Evolutionary conservation across 2,113 vertebrate species (phyloP), one percentile per base, ranked within the genome.

Genomic region (Callipepla squamata): DNA sequence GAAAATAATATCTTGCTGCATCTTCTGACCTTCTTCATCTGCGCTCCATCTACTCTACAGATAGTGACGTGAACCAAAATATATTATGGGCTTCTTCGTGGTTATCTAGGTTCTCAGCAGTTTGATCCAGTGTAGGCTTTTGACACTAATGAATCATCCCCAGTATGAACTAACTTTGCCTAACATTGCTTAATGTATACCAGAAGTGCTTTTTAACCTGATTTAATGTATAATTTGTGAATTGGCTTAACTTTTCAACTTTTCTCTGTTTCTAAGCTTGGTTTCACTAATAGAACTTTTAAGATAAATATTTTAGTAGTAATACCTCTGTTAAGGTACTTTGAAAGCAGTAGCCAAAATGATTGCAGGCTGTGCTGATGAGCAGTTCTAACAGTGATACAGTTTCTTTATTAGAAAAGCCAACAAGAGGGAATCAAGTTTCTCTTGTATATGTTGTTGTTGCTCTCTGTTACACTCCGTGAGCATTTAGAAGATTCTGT

Each of bases 391-490:
- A 22, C 36, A 47, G 26, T 0, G 0, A 13, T 51, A 4, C 13
- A 1, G 36, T 57, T 79, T 81, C 34, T 89, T 79, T 18, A 68
- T 5, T 34, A 75, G 21, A 44, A 85, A 93, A 85, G 36, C 40
- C 51, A 51, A 38, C 16, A 28, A 63, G 48, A 28, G 74, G 26
- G 4, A 67, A 42, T 38, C 14, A 14, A 5, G 74, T 67, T 78
- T 77, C 42, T 80, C 38, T 68, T 85, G 11, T 55, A 62, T 22
- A 5, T 73, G 21, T 69, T 77, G 11, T 85, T 91, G 63, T 88
- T 94, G 40, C 22, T 86, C 25, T 40, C 19, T 69, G 9, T 76
- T 87, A 8, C 0, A 9, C 13, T 15, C 8, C 0, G 0, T n/a
- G 13, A 36, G 2, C 85, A 26, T 87, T 93, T 85, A 5, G 50